phyloP scores from a whole-genome alignment of 2,797 vertebrate species.

The Anolis apletophallus region DNA sequence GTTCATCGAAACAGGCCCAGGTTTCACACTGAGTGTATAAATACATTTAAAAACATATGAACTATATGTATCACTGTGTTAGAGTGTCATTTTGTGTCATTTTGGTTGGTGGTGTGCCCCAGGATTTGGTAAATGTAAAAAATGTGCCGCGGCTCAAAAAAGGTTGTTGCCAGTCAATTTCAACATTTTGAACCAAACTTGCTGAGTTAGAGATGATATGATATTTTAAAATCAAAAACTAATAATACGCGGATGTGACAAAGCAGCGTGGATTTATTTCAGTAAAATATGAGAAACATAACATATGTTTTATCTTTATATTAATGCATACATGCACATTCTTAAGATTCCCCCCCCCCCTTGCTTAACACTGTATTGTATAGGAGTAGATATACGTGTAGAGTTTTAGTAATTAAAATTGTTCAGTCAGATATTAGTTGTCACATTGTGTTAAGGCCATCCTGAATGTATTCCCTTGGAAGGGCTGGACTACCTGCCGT shows the following conservation, averaged over 20 bases:
- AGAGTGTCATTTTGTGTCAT: too few species aligned
- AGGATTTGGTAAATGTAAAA: too few species aligned
- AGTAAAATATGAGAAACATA: background rate
- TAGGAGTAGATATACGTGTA: constrained; percentile 35
- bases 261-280: background rate
- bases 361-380: background rate
- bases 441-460: constrained; percentile 84
- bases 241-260: background rate
- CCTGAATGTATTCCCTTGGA: constrained; percentile 73
- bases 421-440: constrained; percentile 82
- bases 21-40: too few species aligned
- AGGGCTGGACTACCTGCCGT: constrained; percentile 78
- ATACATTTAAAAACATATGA: too few species aligned
- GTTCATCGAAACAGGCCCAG: too few species aligned
- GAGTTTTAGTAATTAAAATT: constrained; percentile 80
- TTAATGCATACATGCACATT: background rate
- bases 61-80: too few species aligned
- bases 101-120: too few species aligned
- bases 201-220: background rate
- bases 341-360: background rate
- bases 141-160: too few species aligned
- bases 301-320: background rate
- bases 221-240: background rate
- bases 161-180: too few species aligned
- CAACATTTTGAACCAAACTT: too few species aligned